Conservation (phyloP, 2,888 invertebrate species). For the Andrena minutula region DNA sequence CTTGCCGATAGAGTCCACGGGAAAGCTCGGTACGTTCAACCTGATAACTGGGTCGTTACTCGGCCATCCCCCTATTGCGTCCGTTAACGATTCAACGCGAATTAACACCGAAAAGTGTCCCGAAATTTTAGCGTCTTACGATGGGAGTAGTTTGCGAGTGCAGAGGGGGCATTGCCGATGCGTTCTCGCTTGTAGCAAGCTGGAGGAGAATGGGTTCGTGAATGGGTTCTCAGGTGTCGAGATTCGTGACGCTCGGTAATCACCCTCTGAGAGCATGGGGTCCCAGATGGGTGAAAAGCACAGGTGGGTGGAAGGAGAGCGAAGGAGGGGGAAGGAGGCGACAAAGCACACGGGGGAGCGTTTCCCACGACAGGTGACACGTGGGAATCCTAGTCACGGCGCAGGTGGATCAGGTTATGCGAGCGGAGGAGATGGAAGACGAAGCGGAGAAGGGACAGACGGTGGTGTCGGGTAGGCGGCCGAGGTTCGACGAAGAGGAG, state of each 20-base stretch:
- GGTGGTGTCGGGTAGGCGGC: conserved; percentile 61
- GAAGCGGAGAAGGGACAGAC: conserved; percentile 20
- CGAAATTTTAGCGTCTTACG: background rate
- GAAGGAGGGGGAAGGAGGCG: conserved; percentile 55
- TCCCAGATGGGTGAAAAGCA: conserved; percentile 40
- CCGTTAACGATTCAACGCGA: background rate
- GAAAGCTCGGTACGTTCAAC: background rate
- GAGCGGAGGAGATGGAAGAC: conserved; percentile 44
- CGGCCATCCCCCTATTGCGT: background rate
- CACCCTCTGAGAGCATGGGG: conserved; percentile 18
- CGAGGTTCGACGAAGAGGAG: conserved; percentile 49
- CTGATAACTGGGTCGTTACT: background rate
- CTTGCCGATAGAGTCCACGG: too few species aligned
- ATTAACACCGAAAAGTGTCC: background rate
- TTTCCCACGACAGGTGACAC: conserved; percentile 84
- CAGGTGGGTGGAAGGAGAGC: conserved; percentile 72
- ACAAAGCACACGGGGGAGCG: conserved; percentile 67
- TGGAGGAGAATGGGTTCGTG: too few species aligned
- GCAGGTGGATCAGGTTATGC: conserved; percentile 80
- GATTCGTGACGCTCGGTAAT: background rate
- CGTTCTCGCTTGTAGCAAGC: too few species aligned
- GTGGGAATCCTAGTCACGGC: conserved; percentile 82
- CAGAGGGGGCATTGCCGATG: too few species aligned
- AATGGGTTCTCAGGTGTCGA: conserved; percentile 12
- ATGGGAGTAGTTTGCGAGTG: too few species aligned